A percentile compares a stretch with the other conserved stretches of the same genome.
Evolutionary conservation across 2,113 vertebrate species (phyloP).

Genomic region (Dasyornis broadbenti): DNA sequence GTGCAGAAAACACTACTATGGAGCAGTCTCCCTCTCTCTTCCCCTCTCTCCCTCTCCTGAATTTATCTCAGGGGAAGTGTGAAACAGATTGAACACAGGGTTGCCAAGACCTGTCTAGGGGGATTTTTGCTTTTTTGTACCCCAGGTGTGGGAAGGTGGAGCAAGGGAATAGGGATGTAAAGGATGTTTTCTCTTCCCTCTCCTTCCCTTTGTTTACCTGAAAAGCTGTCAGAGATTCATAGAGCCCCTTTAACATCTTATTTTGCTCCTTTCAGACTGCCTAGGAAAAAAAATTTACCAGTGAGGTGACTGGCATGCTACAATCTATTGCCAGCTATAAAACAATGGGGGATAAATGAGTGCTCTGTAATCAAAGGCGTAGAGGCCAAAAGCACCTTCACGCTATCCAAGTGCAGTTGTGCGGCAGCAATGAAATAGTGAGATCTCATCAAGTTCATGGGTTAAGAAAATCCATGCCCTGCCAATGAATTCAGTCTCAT

Average conservation of each 20-base stretch:
- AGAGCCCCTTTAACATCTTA: background rate
- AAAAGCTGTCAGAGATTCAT: background rate
- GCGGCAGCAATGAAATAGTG: background rate
- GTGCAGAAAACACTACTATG: background rate
- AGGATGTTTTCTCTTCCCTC: background rate
- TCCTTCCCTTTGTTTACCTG: background rate
- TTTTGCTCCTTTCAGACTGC: background rate
- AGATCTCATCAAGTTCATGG: background rate
- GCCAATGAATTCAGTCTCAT: background rate
- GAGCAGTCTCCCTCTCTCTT: background rate
- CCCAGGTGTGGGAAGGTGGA: constrained; percentile 16
- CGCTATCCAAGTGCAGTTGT: background rate
- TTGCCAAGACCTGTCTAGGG: constrained; percentile 26
- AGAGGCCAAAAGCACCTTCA: background rate
- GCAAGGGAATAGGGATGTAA: background rate
- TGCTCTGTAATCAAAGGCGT: background rate
- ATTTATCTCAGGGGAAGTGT: constrained; percentile 1
- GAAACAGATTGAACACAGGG: constrained; percentile 29
- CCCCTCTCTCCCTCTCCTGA: background rate
- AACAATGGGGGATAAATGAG: background rate
- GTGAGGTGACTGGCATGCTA: background rate
- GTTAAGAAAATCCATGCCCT: background rate
- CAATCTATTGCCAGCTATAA: background rate
- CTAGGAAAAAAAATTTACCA: background rate
- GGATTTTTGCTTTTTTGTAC: constrained; percentile 22